Base-by-base conservation (phyloP, 2,888 invertebrate species). In the Nasonia oneida region DNA sequence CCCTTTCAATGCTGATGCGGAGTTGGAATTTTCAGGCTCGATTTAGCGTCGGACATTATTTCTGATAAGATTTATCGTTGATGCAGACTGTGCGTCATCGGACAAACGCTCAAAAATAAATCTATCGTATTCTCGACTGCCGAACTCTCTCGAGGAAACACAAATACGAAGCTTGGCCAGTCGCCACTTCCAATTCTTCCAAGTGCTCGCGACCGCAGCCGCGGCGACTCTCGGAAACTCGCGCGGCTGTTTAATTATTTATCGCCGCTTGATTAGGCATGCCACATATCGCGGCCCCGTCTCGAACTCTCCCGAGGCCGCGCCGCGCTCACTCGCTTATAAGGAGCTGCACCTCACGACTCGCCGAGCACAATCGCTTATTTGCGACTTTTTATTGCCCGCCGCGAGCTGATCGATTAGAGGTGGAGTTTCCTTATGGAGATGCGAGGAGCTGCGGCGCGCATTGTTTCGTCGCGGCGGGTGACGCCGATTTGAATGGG, bases 181-280 rank as follows among this genome's bases (percentile, higher is more conserved):
- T n/a, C 88, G 86, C 88, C 89, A 87, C 89, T 89, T 89, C 81
- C 87, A 84, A 90, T 89, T 89, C 89, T 33, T 29, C n/a, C 64
- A 12, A 64, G 61, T n/a, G 81, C 39, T 89, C 89, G 90, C 89
- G 89, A 90, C 53, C 47, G 47, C 23, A 29, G 80, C 39, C 37
- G 70, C 23, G 70, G 50, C 29, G 3, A 23, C 64, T 67, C 67
- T 33, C 29, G 67, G 23, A 23, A 18, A 86, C 84, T 87, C 90
- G 89, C 91, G 91, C 79, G 86, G 50, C 89, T 90, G 89, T 89
- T 91, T 90, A 91, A 91, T 91, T 91, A 91, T 91, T 90, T 91
- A 91, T 91, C 89, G n/a, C 14, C 89, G 83, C 87, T 84, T 88
- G 88, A 90, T 88, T 89, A 88, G 85, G 88, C 88, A 89, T 89